Evolutionary conservation across 2,113 vertebrate genomes (phyloP), one percentile per base, ranked within the genome.

Genomic region (Pandion haliaetus): DNA sequence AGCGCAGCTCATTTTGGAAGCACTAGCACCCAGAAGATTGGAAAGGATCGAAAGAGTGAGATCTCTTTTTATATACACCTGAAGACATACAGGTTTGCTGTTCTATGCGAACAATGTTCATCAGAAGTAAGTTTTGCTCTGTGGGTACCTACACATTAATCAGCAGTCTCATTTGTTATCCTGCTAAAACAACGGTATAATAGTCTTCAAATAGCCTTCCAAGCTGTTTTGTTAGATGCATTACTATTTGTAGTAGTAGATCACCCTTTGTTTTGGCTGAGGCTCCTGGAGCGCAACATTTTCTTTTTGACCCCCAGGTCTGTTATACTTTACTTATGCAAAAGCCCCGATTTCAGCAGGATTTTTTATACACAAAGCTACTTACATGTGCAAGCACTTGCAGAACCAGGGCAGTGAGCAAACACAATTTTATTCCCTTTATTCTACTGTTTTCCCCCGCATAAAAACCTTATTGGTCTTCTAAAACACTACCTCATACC

Each of bases 401-500:
- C n/a, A 92, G 76, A 79, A 62, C 29, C 38, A 73, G 17, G n/a
- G 38, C 58, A 70, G 45, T 23, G 24, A 85, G 58, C 1, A 5
- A 86, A 83, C 14, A 40, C 50, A 29, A 3, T 49, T 82, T 82
- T 58, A 73, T 52, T 91, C 44, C 24, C 74, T 88, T 92, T 77
- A 90, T 45, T 69, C 19, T 90, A 23, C 32, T 49, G 24, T 54
- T 89, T 88, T 29, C 50, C 50, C 58, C 47, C 6, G 31, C 38
- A 92, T 45, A 81, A 50, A 93, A 82, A 24, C 26, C 38, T 78
- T 90, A 45, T 10, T 71, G 63, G 19, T 96, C 63, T 63, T 49
- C 59, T 66, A 86, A 40, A 96, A 36, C 32, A 82, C 94, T 91
- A 89, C 18, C 38, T 86, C 90, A 97, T 98, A 99, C 99, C 99